A percentile compares a stretch with the other conserved stretches of the same genome.
phyloP scores from a whole-genome alignment of 1,140 invertebrate genomes.

The Drosophila triauraria region DNA sequence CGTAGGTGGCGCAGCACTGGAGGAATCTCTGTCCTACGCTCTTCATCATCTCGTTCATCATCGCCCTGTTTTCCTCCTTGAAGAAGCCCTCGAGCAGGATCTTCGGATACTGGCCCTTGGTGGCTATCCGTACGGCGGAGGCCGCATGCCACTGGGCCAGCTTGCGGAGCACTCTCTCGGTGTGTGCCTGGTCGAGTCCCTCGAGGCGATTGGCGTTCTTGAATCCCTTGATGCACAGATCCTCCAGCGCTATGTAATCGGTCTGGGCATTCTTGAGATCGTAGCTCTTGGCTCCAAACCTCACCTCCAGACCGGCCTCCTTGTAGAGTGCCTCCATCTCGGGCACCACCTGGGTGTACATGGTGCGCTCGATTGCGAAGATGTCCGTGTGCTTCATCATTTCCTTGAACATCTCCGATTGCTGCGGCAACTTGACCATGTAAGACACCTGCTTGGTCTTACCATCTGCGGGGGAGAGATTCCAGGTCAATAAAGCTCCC shows the following conservation, averaged over 20 bases:
- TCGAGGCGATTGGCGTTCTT: constrained; percentile 86
- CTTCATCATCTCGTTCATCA: constrained; percentile 54
- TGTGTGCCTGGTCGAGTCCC: constrained; percentile 86
- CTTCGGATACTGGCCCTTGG: constrained; percentile 77
- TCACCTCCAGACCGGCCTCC: constrained; percentile 62
- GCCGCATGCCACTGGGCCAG: constrained; percentile 87
- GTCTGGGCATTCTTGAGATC: constrained; percentile 35
- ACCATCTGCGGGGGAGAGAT: constrained; percentile 45
- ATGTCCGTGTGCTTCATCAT: constrained; percentile 49
- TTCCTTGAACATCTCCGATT: constrained; percentile 20
- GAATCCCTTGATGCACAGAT: constrained; percentile 84
- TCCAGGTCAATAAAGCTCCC: not conserved
- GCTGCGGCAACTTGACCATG: constrained; percentile 66
- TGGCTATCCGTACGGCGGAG: constrained; percentile 84
- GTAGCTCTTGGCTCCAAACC: constrained; percentile 59
- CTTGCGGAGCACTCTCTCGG: constrained; percentile 85
- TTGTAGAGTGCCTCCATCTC: constrained; percentile 76
- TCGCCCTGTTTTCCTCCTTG: constrained; percentile 37
- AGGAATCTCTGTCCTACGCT: constrained; percentile 32
- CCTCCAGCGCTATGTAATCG: constrained; percentile 86
- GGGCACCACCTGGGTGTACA: constrained; percentile 62
- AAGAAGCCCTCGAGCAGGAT: constrained; percentile 40
- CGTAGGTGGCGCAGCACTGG: constrained; percentile 45
- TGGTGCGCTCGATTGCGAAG: constrained; percentile 54
- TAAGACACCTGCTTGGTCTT: constrained; percentile 47